phyloP scores from a whole-genome alignment of 2,113 vertebrate genomes.

The Micromys minutus region DNA sequence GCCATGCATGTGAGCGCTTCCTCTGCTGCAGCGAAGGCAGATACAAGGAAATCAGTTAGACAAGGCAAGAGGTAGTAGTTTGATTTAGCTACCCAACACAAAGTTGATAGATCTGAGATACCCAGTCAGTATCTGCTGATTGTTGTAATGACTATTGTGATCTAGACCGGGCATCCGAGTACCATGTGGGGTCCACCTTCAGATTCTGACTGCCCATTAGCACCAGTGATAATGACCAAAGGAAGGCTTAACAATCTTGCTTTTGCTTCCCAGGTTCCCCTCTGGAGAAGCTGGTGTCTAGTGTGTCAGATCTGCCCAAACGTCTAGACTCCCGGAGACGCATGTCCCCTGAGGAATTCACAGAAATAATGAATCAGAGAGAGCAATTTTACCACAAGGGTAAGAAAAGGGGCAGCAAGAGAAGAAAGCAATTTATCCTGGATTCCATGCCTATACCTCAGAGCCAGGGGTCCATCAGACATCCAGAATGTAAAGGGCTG shows the following conservation, averaged over 20 bases:
- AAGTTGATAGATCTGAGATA: neutral
- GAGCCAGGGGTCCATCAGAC: neutral
- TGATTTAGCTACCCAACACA: neutral
- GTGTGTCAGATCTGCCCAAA: slow-evolving; percentile 82
- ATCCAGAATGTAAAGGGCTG: neutral
- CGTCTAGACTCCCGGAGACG: slow-evolving; percentile 83
- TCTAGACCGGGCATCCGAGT: neutral
- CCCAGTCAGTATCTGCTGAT: neutral
- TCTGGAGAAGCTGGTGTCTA: slow-evolving; percentile 85
- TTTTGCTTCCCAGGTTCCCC: slow-evolving; percentile 78
- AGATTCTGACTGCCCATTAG: neutral
- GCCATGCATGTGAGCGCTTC: neutral
- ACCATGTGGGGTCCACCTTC: neutral
- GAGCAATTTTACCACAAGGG: slow-evolving; percentile 86
- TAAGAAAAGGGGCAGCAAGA: slow-evolving; percentile 67
- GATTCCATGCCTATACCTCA: neutral
- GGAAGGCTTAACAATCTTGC: neutral
- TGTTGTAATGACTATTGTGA: neutral
- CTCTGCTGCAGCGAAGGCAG: neutral
- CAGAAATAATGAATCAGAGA: slow-evolving; percentile 84
- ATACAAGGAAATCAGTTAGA: neutral
- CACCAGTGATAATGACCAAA: rapidly evolving
- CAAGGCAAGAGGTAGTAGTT: neutral
- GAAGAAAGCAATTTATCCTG: neutral
- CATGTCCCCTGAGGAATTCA: slow-evolving; percentile 82